phyloP scores from a whole-genome alignment of 2,113 vertebrate species.

The Balaenoptera acutorostrata region DNA sequence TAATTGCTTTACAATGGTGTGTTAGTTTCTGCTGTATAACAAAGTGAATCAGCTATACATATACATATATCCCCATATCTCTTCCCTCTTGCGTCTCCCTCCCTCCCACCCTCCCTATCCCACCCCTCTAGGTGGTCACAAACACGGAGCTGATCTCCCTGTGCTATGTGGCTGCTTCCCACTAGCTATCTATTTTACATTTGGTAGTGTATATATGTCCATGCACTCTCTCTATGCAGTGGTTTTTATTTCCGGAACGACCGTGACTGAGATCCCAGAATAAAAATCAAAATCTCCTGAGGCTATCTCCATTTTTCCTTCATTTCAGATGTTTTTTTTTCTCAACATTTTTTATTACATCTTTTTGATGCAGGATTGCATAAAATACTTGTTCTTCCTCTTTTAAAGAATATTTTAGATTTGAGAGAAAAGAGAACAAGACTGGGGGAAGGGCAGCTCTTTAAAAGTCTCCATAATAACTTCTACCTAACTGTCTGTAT shows the following conservation, averaged over 20 bases:
- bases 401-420: background rate
- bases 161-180: too few species aligned
- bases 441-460: background rate
- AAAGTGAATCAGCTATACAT: too few species aligned
- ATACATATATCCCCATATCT: rapidly evolving
- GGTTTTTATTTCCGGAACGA: background rate
- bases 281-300: background rate
- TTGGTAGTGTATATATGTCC: too few species aligned
- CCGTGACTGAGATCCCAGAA: background rate
- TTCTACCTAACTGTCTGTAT: background rate
- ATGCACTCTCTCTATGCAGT: background rate
- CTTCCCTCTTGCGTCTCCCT: too few species aligned
- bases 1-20: too few species aligned
- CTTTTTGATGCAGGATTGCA: background rate
- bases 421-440: background rate
- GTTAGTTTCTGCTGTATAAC: too few species aligned
- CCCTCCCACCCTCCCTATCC: too few species aligned
- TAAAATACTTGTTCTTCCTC: background rate
- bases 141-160: too few species aligned
- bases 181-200: too few species aligned
- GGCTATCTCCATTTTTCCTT: background rate
- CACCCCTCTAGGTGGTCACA: too few species aligned
- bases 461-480: constrained; percentile 28
- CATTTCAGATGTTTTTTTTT: background rate
- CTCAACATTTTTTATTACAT: background rate